Evolutionary conservation across 2,888 invertebrate species (phyloP).

Genomic region (Drosophila affinis): DNA sequence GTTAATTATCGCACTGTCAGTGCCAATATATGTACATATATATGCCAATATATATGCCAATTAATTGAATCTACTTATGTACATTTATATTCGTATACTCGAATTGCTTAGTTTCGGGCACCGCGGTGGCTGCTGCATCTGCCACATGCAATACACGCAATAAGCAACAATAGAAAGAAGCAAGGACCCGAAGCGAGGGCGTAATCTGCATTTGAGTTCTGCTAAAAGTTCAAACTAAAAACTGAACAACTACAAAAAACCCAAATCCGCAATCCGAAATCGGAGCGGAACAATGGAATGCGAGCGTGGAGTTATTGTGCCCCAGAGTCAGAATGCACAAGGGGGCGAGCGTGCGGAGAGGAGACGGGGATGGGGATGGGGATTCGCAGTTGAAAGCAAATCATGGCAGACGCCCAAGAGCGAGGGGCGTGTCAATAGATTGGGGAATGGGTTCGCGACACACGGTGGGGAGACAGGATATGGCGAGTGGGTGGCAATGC

Average conservation of each 20-base stretch:
- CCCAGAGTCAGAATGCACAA: slow-evolving; percentile 61
- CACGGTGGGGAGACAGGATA: too few relatives aligned
- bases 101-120: slow-evolving; percentile 2
- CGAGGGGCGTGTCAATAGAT: background rate
- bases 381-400: slow-evolving; percentile 65
- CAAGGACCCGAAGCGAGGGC: slow-evolving; percentile 13
- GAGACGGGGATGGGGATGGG: background rate
- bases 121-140: background rate
- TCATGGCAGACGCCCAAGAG: slow-evolving; percentile 45
- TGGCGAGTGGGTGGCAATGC: slow-evolving; percentile 52
- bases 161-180: slow-evolving; percentile 7
- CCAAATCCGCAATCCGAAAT: background rate
- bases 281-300: slow-evolving; percentile 32
- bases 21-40: background rate
- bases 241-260: background rate
- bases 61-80: slow-evolving; percentile 21
- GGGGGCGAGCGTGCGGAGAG: slow-evolving; percentile 33
- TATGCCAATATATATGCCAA: background rate
- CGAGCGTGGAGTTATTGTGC: slow-evolving; percentile 49
- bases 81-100: background rate
- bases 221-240: slow-evolving; percentile 21
- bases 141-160: background rate
- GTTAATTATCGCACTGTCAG: background rate
- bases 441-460: slow-evolving; percentile 7
- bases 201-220: slow-evolving; percentile 33